Evolutionary conservation across 2,888 invertebrate genomes (phyloP).

Genomic region (Petrophora chlorosata): DNA sequence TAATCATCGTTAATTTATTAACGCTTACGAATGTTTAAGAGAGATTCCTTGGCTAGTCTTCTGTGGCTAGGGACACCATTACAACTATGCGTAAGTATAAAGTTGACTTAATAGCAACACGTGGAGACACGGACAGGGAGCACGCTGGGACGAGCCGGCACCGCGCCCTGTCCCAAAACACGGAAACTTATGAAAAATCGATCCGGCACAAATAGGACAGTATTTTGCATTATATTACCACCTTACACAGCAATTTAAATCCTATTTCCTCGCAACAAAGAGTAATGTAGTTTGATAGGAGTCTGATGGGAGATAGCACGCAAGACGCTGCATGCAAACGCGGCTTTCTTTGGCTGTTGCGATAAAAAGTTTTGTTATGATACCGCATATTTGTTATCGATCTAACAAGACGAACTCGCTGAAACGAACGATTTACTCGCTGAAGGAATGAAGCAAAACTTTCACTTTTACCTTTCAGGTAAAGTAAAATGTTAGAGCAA

Average conservation of each 20-base stretch:
- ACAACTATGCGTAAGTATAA: background rate
- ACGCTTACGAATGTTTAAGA: too few relatives aligned
- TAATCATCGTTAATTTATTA: too few relatives aligned
- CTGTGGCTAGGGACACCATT: too few relatives aligned
- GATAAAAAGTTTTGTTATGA: slow-evolving; percentile 37
- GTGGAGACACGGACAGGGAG: background rate
- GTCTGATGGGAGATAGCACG: slow-evolving; percentile 43
- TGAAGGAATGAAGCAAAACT: background rate
- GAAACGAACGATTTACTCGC: background rate
- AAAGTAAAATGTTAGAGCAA: too few relatives aligned
- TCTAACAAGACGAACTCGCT: slow-evolving; percentile 12
- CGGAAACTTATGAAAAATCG: slow-evolving; percentile 60
- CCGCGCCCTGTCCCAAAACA: slow-evolving; percentile 34
- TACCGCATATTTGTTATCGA: slow-evolving; percentile 28
- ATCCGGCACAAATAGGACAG: slow-evolving; percentile 55
- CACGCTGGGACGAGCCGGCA: slow-evolving; percentile 19
- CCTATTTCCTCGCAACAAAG: slow-evolving; percentile 27
- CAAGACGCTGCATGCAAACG: slow-evolving; percentile 41
- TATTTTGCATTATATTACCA: slow-evolving; percentile 43
- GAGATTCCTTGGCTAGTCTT: too few relatives aligned
- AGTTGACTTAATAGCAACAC: background rate
- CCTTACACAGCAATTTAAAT: slow-evolving; percentile 23
- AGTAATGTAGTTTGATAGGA: slow-evolving; percentile 13
- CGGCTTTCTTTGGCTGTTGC: slow-evolving; percentile 30
- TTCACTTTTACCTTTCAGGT: background rate